Conservation (phyloP, 2,113 vertebrate species). For the Lichenostomus cassidix region DNA sequence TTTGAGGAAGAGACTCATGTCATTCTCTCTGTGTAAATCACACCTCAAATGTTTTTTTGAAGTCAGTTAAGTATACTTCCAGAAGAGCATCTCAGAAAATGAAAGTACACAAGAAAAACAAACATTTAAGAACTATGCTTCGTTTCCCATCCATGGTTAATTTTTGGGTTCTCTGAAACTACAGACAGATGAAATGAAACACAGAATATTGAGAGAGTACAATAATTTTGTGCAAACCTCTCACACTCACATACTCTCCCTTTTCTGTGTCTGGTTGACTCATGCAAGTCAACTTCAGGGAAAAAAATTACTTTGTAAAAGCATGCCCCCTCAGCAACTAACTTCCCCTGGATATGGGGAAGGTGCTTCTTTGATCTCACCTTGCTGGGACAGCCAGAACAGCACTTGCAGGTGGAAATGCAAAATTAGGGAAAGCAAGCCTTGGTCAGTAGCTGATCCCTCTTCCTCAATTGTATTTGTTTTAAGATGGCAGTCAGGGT, state of each 20-base stretch:
- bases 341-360: background rate
- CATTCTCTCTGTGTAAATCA: background rate
- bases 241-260: background rate
- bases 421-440: background rate
- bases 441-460: background rate
- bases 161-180: constrained; percentile 9
- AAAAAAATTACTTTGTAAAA: background rate
- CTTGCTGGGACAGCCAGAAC: background rate
- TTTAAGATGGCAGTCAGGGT: background rate
- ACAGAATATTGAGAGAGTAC: background rate
- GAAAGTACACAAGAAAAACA: background rate
- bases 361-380: background rate
- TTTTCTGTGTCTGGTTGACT: constrained; percentile 45
- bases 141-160: background rate
- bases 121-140: background rate
- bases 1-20: background rate
- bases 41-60: background rate
- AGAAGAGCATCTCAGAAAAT: constrained; percentile 2
- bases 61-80: background rate
- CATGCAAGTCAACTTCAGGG: constrained; percentile 17
- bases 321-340: background rate
- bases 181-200: constrained; percentile 23
- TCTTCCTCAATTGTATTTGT: background rate
- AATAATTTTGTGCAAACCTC: constrained; percentile 33
- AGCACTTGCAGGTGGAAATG: background rate